Evolutionary conservation across 2,113 vertebrate species (phyloP), one percentile per base, ranked within the genome.

Genomic region (Cricetomys ansorgei): DNA sequence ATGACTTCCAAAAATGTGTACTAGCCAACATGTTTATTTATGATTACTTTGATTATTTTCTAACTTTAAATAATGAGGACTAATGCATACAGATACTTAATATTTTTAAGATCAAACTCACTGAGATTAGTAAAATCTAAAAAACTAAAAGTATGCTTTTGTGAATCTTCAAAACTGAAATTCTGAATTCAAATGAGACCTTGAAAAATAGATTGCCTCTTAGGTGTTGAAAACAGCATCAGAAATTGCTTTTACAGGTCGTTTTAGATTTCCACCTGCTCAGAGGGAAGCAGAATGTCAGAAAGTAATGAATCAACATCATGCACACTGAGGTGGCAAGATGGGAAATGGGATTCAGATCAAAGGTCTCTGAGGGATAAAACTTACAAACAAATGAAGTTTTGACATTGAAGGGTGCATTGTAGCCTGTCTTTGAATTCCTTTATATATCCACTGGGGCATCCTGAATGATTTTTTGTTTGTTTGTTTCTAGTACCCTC

Each of bases 301-400:
- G 95, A 96, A 98, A 98, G 98, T 98, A 98, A 98, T 97, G 97
- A 98, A 98, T 97, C 96, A 97, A 97, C 93, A 96, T 96, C 98
- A 97, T 95, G 97, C 65, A 97, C 96, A 89, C 86, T 97, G 96
- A 98, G 97, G 97, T 85, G 98, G 94, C 94, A 98, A 97, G 95
- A 97, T 91, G 83, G 92, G 89, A 98, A 98, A 98, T 53, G 50
- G 84, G 91, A 98, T 97, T 97, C 92, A 96, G 97, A 98, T 98
- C 97, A 98, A 98, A 98, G 97, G 97, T 97, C 95, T 98, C 95
- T 97, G 93, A 98, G 97, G 94, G 93, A 98, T 86, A 96, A 97
- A 98, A 98, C 94, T 97, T 97, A 97, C 80, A 97, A 98, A 97
- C 93, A 98, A 98, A 97, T 96, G 89, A 97, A 96, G 97, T 97